Conservation (phyloP, 2,888 invertebrate genomes). For the Notodonta ziczac region DNA sequence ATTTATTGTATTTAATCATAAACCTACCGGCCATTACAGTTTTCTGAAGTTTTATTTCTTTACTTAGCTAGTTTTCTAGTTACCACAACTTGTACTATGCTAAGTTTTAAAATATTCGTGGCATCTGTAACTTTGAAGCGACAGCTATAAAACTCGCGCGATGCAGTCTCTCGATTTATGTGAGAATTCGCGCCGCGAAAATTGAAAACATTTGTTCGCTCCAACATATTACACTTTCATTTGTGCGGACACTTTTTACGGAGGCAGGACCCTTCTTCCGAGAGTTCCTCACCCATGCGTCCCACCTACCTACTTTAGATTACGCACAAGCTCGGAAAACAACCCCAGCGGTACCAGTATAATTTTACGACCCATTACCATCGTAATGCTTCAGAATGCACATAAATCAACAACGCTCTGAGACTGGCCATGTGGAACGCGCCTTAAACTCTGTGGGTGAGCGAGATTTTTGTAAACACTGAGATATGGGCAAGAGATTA, state of each 20-base stretch:
- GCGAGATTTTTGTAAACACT: slow-evolving; percentile 21
- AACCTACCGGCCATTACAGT: no score
- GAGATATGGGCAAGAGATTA: slow-evolving; percentile 23
- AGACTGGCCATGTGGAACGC: slow-evolving; percentile 35
- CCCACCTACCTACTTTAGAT: slow-evolving; percentile 16
- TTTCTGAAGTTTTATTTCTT: not conserved
- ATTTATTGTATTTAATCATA: no score
- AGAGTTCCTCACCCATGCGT: slow-evolving; percentile 20
- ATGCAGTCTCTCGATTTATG: slow-evolving; percentile 7
- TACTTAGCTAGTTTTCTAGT: not conserved
- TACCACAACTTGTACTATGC: not conserved
- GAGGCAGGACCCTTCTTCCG: slow-evolving; percentile 17
- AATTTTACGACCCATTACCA: slow-evolving; percentile 52
- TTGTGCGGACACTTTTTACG: slow-evolving; percentile 12
- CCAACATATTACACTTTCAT: slow-evolving; percentile 21
- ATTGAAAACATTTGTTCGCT: slow-evolving; percentile 21
- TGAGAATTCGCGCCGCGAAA: slow-evolving; percentile 15
- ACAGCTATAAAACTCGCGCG: slow-evolving; percentile 12
- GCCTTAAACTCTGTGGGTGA: slow-evolving; percentile 20
- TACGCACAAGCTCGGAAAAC: slow-evolving; percentile 36
- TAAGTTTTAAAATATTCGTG: not conserved
- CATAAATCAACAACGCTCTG: slow-evolving; percentile 44
- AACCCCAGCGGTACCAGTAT: slow-evolving; percentile 41
- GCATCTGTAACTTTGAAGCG: slow-evolving; percentile 10
- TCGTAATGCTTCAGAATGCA: slow-evolving; percentile 43